Evolutionary conservation across 2,888 invertebrate genomes (phyloP), one percentile per base, ranked within the genome.

Genomic region (Caenorhabditis macrosperma): DNA sequence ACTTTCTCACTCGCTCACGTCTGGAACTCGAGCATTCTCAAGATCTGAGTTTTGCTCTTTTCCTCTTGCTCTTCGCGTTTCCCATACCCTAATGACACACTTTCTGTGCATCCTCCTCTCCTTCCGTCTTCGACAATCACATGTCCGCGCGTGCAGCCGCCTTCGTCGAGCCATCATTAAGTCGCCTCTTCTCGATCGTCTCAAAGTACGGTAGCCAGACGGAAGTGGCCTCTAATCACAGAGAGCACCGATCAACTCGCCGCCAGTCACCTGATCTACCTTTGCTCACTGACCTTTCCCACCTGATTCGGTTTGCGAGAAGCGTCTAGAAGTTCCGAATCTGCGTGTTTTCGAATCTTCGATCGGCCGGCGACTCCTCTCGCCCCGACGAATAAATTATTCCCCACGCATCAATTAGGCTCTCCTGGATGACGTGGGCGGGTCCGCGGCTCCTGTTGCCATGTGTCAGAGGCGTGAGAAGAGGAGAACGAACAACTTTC

Each of bases 1-100:
- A 6, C 33, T 1, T 44, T 20, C 15, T n/a, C 35, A 17, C 54
- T 9, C 44, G 64, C 46, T 55, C 67, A 55, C 46, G 46, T 67
- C 67, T 55, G 57, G 46, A 67, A 67, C 55, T 66, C 55, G 64
- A 41, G 38, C 38, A 63, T 20, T 54, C 52, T 38, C 61, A 46
- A 44, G 44, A 41, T 59, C 59, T 66, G 66, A 66, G 66, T 66
- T 66, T 66, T 66, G 66, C 66, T 66, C 35, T 57, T 57, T 38
- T 15, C 33, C 33, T 10, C 10, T 33, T 10, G 33, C 10, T 33
- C 10, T 33, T 10, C 33, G 33, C 10, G 28, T 44, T 67, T 67
- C 55, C 57, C 67, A 67, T 67, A 57, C 67, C n/a, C 41, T 67
- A 67, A 67, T 67, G 67, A 46, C 67, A 67, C 67, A 57, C 67